phyloP scores from a whole-genome alignment of 2,888 invertebrate species.

The Autographa gamma region DNA sequence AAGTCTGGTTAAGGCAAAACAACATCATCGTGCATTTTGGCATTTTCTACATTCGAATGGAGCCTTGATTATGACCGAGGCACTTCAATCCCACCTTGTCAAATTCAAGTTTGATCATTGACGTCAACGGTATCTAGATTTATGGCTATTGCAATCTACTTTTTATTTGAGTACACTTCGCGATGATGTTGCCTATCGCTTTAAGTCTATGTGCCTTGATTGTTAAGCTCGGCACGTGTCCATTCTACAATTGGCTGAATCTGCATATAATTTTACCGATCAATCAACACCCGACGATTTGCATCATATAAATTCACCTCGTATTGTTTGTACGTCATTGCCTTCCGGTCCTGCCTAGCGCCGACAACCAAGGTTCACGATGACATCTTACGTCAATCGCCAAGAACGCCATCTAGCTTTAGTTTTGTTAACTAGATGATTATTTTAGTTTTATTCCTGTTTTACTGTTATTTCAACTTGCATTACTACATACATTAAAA shows the following conservation, averaged over 20 bases:
- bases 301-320: slow-evolving; percentile 69
- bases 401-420: slow-evolving; percentile 47
- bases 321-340: slow-evolving; percentile 67
- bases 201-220: slow-evolving; percentile 21
- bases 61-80: slow-evolving; percentile 8
- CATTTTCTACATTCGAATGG: slow-evolving; percentile 6
- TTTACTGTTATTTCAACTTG: neutral
- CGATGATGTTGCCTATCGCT: slow-evolving; percentile 13
- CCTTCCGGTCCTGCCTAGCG: slow-evolving; percentile 68
- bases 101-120: slow-evolving; percentile 29
- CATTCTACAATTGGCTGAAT: slow-evolving; percentile 50
- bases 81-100: slow-evolving; percentile 9
- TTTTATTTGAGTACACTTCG: slow-evolving; percentile 7
- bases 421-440: slow-evolving; percentile 17
- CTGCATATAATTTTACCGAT: slow-evolving; percentile 57
- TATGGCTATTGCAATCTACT: slow-evolving; percentile 10
- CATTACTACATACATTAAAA: neutral
- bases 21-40: slow-evolving; percentile 12
- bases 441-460: neutral
- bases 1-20: slow-evolving; percentile 12
- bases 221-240: slow-evolving; percentile 51
- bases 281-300: slow-evolving; percentile 63
- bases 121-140: slow-evolving; percentile 28
- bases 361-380: slow-evolving; percentile 63
- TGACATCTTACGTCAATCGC: slow-evolving; percentile 56